These are phyloP conservation scores for Synodontis membranacea DNA, from an alignment of 2,113 vertebrate species.

Conservation along the genomic window DNA sequence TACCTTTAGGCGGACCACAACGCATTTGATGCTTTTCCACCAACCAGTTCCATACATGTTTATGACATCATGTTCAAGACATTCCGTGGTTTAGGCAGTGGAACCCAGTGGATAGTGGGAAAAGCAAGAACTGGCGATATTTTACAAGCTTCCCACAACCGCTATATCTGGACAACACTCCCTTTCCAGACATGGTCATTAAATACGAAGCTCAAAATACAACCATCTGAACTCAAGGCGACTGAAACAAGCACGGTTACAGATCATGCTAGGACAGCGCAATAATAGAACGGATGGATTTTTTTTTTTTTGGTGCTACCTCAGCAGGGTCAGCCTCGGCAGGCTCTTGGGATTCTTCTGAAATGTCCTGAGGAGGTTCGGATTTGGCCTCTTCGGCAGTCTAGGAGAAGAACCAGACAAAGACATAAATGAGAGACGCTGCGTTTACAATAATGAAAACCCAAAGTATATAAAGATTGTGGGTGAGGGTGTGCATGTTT, in stretches of 20 bases:
- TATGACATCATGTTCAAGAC: conserved; percentile 25
- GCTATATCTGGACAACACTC: conserved; percentile 25
- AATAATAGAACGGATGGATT: background rate
- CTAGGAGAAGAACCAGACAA: conserved; percentile 24
- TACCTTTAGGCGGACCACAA: background rate
- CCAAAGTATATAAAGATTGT: background rate
- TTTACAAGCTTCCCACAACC: conserved; percentile 19
- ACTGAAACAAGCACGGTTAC: background rate
- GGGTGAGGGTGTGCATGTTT: background rate
- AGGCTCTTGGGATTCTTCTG: conserved; percentile 8
- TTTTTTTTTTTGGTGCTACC: conserved; percentile 22
- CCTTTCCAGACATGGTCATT: conserved; percentile 37
- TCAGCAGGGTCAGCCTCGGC: background rate
- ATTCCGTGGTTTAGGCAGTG: conserved; percentile 19
- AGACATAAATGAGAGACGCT: background rate
- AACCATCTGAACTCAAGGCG: background rate
- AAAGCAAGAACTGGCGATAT: background rate
- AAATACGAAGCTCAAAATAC: conserved; percentile 18
- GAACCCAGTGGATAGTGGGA: background rate
- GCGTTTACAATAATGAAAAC: background rate
- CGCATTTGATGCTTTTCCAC: background rate
- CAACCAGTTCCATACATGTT: background rate
- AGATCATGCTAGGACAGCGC: background rate
- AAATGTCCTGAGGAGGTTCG: conserved; percentile 26
- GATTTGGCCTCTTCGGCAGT: conserved; percentile 42